These are phyloP conservation scores for Dicranocentrus wangi DNA, from an alignment of 2,888 invertebrate genomes.

Conservation along the genomic window DNA sequence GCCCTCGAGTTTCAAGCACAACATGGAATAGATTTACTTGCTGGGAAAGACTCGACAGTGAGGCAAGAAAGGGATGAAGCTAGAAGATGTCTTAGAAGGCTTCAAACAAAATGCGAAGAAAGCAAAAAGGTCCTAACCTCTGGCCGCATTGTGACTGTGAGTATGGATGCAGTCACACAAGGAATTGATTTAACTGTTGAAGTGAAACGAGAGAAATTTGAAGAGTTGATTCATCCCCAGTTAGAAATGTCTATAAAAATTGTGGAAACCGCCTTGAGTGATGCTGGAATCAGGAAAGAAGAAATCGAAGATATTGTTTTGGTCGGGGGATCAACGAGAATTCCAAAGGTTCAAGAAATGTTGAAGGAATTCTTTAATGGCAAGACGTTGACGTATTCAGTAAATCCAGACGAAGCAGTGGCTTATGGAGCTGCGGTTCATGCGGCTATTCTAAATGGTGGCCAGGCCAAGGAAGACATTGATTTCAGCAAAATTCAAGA, in stretches of 20 bases:
- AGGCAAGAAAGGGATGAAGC: conserved; percentile 79
- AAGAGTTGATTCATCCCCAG: conserved; percentile 82
- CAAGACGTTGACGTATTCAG: conserved; percentile 81
- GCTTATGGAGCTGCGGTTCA: conserved; percentile 83
- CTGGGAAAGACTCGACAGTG: conserved; percentile 75
- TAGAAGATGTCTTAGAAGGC: conserved; percentile 81
- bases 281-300: conserved; percentile 80
- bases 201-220: conserved; percentile 84
- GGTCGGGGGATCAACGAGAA: conserved; percentile 82
- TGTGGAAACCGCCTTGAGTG: conserved; percentile 81
- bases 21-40: conserved; percentile 73
- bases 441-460: conserved; percentile 76
- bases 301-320: conserved; percentile 78
- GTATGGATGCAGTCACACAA: conserved; percentile 73
- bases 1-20: conserved; percentile 11
- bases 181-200: conserved; percentile 80
- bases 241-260: conserved; percentile 85
- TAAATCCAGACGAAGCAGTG: conserved; percentile 84
- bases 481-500: conserved; percentile 35
- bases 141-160: not conserved
- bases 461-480: not conserved
- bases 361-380: conserved; percentile 79
- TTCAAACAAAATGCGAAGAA: conserved; percentile 78
- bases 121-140: conserved; percentile 16
- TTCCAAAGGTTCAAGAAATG: conserved; percentile 81